These are phyloP conservation scores for Thecocarcelia acutangulata DNA, from an alignment of 2,888 invertebrate species.

Conservation along the genomic window DNA sequence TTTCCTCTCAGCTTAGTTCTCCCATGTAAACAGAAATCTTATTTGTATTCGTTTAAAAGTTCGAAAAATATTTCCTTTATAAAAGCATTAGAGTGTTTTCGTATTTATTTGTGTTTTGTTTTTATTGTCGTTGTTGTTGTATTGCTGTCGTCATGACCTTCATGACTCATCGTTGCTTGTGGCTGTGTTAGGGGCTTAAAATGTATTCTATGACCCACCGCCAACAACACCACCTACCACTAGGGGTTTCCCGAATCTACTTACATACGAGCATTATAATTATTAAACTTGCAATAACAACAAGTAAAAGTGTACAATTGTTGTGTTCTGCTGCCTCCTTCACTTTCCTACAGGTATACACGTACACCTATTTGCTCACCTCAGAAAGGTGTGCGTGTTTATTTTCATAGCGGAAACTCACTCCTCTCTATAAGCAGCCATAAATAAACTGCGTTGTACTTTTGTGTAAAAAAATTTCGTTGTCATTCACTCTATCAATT, in stretches of 20 bases:
- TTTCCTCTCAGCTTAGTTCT: constrained; percentile 22
- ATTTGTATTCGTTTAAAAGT: constrained; percentile 50
- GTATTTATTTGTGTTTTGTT: constrained; percentile 22
- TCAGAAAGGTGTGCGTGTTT: constrained; percentile 35
- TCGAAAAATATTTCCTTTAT: constrained; percentile 52
- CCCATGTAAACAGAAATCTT: constrained; percentile 12
- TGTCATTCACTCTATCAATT: constrained; percentile 58
- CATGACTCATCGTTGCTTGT: constrained; percentile 81
- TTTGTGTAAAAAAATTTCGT: constrained; percentile 26
- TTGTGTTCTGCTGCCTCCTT: constrained; percentile 15
- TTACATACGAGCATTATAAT: background rate
- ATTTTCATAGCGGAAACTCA: constrained; percentile 30
- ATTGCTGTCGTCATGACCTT: constrained; percentile 81
- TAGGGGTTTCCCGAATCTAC: constrained; percentile 73
- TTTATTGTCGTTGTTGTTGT: constrained; percentile 52
- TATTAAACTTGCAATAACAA: constrained; percentile 2
- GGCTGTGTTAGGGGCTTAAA: constrained; percentile 64
- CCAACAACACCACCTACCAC: constrained; percentile 62
- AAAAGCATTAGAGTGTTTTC: constrained; percentile 16
- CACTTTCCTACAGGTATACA: background rate
- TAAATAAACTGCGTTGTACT: constrained; percentile 53
- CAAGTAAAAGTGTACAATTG: constrained; percentile 34
- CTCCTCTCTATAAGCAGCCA: constrained; percentile 57
- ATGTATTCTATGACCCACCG: constrained; percentile 37
- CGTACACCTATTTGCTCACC: background rate